Conservation (phyloP, 2,797 vertebrate genomes). For the Hypotaenidia okinawae region DNA sequence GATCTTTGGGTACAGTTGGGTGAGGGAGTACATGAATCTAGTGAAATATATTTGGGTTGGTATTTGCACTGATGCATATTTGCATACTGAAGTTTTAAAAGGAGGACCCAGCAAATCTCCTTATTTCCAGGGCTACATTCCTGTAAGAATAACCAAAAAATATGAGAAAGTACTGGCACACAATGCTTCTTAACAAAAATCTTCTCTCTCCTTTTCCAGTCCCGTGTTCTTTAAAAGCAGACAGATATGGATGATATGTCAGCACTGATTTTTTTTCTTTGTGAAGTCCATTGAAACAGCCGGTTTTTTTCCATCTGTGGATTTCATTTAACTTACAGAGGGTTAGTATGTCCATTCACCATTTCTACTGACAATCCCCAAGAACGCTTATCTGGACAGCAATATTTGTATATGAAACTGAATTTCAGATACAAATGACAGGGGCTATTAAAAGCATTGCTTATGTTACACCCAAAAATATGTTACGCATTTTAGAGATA, state of each 20-base stretch:
- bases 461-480: not conserved
- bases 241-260: slow-evolving; percentile 28
- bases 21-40: not conserved
- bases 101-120: not conserved
- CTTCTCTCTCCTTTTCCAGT: not conserved
- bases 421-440: slow-evolving; percentile 56
- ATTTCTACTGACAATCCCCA: slow-evolving; percentile 11
- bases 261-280: not conserved
- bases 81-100: not conserved
- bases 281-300: slow-evolving; percentile 26
- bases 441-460: not conserved
- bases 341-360: slow-evolving; percentile 32
- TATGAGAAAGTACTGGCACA: not conserved
- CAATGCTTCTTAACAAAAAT: not conserved
- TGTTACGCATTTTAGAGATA: not conserved
- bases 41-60: not conserved
- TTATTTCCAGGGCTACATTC: not conserved
- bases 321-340: slow-evolving; percentile 52
- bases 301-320: slow-evolving; percentile 25
- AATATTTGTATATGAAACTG: slow-evolving; percentile 57
- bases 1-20: not conserved
- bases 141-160: not conserved
- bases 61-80: not conserved
- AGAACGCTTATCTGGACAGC: slow-evolving; percentile 43
- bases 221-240: slow-evolving; percentile 17